Evolutionary conservation across 2,113 vertebrate species (phyloP).

Genomic region (Hippocampus guttulatus): DNA sequence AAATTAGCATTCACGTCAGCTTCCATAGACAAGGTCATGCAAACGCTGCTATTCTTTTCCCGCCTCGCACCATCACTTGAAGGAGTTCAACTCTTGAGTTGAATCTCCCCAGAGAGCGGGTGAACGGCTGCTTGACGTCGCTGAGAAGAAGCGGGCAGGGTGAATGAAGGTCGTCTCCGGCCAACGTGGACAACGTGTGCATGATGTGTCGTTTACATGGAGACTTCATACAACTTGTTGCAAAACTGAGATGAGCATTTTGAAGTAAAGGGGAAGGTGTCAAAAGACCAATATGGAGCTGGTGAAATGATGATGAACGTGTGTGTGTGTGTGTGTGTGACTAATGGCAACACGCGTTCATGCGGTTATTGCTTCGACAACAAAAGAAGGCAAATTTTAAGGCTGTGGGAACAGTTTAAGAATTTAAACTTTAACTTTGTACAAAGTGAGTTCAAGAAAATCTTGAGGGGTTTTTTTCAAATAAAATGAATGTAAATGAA

Average conservation of each 20-base stretch:
- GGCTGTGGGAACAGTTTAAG: constrained; percentile 7
- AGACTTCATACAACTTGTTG: constrained; percentile 16
- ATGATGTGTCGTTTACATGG: neutral
- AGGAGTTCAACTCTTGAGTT: constrained; percentile 35
- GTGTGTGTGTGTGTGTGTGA: constrained; percentile 32
- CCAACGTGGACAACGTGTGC: constrained; percentile 15
- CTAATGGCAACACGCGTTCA: constrained; percentile 46
- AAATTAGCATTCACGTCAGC: constrained; percentile 54
- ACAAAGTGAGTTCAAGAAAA: constrained; percentile 9
- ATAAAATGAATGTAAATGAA: neutral
- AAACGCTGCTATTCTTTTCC: constrained; percentile 45
- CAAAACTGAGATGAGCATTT: constrained; percentile 15
- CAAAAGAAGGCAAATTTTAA: constrained; percentile 14
- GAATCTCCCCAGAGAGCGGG: constrained; percentile 26
- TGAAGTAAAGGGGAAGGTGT: constrained; percentile 18
- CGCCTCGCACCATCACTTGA: constrained; percentile 36
- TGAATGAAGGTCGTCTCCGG: constrained; percentile 20
- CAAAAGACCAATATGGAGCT: constrained; percentile 16
- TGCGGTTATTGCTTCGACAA: constrained; percentile 43
- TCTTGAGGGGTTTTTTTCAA: neutral
- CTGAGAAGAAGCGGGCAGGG: neutral
- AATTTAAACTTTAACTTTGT: constrained; percentile 17
- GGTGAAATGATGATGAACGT: constrained; percentile 30
- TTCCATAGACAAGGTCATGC: constrained; percentile 62
- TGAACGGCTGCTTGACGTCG: constrained; percentile 37